Evolutionary conservation across 2,113 vertebrate species (phyloP), one percentile per base, ranked within the genome.

Genomic region (Oncorhynchus mykiss): DNA sequence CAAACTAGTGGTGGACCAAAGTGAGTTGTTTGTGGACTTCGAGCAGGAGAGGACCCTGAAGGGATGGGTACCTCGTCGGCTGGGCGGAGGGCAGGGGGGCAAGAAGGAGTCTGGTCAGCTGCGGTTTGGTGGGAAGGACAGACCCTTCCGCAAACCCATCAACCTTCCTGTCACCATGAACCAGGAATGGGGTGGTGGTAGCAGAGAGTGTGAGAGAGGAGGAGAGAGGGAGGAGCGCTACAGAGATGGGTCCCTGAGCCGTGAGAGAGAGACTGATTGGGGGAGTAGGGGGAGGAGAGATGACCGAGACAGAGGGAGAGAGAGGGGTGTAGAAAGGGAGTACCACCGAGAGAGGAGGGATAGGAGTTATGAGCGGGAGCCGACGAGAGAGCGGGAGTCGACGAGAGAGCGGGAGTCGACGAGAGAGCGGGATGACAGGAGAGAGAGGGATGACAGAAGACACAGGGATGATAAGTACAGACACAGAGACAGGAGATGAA

Each of bases 101-200:
- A 98, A 98, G 75, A 99, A 99, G 29, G 97, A 99, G 85, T 99
- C 97, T 0, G 97, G 97, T 1, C 98, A 99, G 82, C 89, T 99
- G 75, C 92, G 98, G 9, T 99, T 99, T 0, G 98, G 98, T 18
- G 98, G 98, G 4, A 92, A 96, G 73, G 98, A 99, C 84, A 92
- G 98, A 70, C 98, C 97, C 8, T 99, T 99, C 84, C 93, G 96
- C 0, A 98, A 97, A 70, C 98, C 97, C 49, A 97, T 99, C 24
- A 95, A 95, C 78, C 83, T 99, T 76, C 94, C 93, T 0, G 78
- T 93, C 65, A 89, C 87, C 78, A 2, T 77, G 85, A 89, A 90
- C 70, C 93, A 91, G 51, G 95, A 96, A 0, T 89, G 93, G 64
- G 67, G 80, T 0, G 87, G 90, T 7, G 81, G 90, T 11, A 84